Evolutionary conservation across 2,113 vertebrate species (phyloP).

Genomic region (Melanostigma gelatinosum): DNA sequence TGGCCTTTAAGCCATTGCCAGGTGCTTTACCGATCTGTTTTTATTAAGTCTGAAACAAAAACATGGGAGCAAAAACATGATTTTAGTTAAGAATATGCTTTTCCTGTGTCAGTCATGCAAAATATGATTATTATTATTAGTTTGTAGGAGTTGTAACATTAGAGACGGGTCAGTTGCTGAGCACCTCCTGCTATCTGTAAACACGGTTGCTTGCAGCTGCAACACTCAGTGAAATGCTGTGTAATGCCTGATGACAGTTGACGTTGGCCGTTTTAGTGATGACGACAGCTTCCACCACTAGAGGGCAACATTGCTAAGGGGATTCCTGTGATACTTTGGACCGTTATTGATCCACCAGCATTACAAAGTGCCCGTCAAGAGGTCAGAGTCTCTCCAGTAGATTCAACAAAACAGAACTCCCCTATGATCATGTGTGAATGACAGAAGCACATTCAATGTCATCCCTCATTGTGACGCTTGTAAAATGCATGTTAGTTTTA

Average conservation of each 20-base stretch:
- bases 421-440: not conserved
- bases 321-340: not conserved
- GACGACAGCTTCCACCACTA: conserved; percentile 29
- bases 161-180: not conserved
- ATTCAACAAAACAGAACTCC: not conserved
- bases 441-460: not conserved
- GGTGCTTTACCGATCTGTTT: not conserved
- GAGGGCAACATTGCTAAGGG: conserved; percentile 48
- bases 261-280: not conserved
- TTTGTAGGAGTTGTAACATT: not conserved
- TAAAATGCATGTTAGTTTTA: not conserved
- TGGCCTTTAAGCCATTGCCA: not conserved
- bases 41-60: not conserved
- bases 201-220: not conserved
- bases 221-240: not conserved
- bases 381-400: not conserved
- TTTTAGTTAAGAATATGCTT: not conserved
- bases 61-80: not conserved
- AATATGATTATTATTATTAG: not conserved
- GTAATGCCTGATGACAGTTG: no score
- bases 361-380: not conserved
- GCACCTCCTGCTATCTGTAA: not conserved
- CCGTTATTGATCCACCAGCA: not conserved
- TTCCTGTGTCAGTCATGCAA: not conserved
- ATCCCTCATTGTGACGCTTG: not conserved